A percentile compares a stretch with the other conserved stretches of the same genome.
phyloP scores from a whole-genome alignment of 2,797 vertebrate species.

The Buceros bicornis region DNA sequence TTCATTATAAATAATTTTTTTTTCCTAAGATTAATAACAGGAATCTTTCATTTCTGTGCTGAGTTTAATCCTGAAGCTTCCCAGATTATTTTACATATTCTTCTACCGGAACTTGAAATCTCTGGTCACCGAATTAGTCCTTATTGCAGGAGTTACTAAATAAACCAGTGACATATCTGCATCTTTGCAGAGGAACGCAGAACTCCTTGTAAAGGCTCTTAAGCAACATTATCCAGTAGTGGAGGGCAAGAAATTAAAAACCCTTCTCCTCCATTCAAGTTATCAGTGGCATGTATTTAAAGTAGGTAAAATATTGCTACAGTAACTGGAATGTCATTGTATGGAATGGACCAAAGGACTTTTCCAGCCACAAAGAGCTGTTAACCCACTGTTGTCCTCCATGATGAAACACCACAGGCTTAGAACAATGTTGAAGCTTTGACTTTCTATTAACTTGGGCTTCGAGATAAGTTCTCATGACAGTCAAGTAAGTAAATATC shows the following conservation, averaged over 20 bases:
- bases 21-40: background rate
- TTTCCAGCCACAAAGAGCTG: background rate
- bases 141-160: background rate
- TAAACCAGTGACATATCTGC: background rate
- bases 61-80: background rate
- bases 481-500: background rate
- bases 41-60: background rate
- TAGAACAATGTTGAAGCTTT: background rate
- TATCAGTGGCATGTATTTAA: background rate
- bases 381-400: background rate
- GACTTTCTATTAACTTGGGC: background rate
- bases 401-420: background rate
- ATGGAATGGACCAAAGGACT: background rate
- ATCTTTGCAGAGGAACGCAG: background rate
- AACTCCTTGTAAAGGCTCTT: background rate
- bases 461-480: background rate
- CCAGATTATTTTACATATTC: background rate
- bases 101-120: background rate
- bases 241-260: background rate
- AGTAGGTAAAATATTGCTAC: background rate
- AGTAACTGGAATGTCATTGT: background rate
- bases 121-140: background rate
- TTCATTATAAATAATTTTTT: background rate
- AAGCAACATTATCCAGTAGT: background rate
- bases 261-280: background rate